Evolutionary conservation across 2,797 vertebrate genomes (phyloP).

Genomic region (Arnoldichthys spilopterus): DNA sequence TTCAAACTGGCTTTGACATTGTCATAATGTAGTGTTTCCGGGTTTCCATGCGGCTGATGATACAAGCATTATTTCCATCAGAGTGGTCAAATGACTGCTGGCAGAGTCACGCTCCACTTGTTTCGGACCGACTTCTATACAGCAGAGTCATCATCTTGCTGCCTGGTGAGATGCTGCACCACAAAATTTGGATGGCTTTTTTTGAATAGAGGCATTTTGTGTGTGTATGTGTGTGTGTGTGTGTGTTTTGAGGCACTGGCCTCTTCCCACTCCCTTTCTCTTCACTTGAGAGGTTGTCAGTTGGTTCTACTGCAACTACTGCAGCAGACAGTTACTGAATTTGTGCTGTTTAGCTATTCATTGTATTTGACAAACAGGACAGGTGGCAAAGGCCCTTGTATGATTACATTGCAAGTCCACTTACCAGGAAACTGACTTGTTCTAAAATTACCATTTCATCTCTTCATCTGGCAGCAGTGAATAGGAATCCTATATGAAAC

Average conservation of each 20-base stretch:
- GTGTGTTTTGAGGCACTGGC: background rate
- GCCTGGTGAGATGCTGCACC: conserved; percentile 23
- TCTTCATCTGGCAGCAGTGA: conserved; percentile 18
- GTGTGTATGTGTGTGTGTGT: too few relatives aligned
- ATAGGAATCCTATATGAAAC: conserved; percentile 10
- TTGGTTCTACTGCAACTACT: conserved; percentile 11
- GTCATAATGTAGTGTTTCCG: conserved; percentile 34
- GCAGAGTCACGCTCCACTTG: conserved; percentile 21
- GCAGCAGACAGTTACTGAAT: conserved; percentile 34
- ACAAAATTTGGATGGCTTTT: conserved; percentile 8
- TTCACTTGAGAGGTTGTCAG: conserved; percentile 41
- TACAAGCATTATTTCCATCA: conserved; percentile 42
- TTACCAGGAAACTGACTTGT: conserved; percentile 1
- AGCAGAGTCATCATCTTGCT: conserved; percentile 25
- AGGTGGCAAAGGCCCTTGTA: conserved; percentile 31
- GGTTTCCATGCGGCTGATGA: conserved; percentile 28
- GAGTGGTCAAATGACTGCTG: conserved; percentile 33
- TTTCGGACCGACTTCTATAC: conserved; percentile 37
- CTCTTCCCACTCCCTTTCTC: conserved; percentile 11
- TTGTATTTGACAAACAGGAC: conserved; percentile 32
- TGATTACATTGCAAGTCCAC: background rate
- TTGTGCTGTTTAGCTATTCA: conserved; percentile 25
- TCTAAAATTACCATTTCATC: conserved; percentile 19
- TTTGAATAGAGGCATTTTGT: background rate
- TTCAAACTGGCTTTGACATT: conserved; percentile 32